These are phyloP conservation scores for Scelioninae gen. 1 DNA, from an alignment of 2,888 invertebrate species.

Conservation along the genomic window DNA sequence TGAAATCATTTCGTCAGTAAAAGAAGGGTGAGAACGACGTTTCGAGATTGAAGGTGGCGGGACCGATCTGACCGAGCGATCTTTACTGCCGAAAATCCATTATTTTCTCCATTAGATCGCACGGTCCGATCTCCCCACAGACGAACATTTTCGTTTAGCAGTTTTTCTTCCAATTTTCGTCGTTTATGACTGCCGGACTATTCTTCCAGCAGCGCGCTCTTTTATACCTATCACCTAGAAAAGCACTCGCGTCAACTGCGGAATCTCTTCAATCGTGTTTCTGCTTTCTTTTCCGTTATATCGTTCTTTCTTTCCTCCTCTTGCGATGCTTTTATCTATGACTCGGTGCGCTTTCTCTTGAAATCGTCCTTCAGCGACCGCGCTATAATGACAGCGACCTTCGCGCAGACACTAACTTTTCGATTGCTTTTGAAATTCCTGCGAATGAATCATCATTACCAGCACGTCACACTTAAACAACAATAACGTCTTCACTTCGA, in stretches of 20 bases:
- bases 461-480: conserved; percentile 12
- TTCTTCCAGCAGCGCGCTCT: conserved; percentile 68
- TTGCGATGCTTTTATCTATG: conserved; percentile 47
- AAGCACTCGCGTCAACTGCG: conserved; percentile 70
- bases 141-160: conserved; percentile 84
- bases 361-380: conserved; percentile 31
- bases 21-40: conserved; percentile 63
- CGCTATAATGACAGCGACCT: conserved; percentile 30
- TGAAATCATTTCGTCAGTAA: conserved; percentile 60
- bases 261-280: conserved; percentile 75
- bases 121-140: conserved; percentile 77
- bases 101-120: conserved; percentile 84
- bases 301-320: not conserved
- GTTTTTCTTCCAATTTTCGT: conserved; percentile 83
- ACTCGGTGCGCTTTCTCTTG: conserved; percentile 29
- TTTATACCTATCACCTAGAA: conserved; percentile 73
- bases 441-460: conserved; percentile 40
- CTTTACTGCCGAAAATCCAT: conserved; percentile 84
- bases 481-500: conserved; percentile 18
- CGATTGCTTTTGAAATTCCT: conserved; percentile 41
- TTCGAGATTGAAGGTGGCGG: conserved; percentile 72
- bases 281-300: conserved; percentile 70
- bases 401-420: conserved; percentile 26
- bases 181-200: conserved; percentile 80
- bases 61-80: conserved; percentile 81